Conservation (phyloP, 1,140 invertebrate genomes). For the Lordiphosa collinella region DNA sequence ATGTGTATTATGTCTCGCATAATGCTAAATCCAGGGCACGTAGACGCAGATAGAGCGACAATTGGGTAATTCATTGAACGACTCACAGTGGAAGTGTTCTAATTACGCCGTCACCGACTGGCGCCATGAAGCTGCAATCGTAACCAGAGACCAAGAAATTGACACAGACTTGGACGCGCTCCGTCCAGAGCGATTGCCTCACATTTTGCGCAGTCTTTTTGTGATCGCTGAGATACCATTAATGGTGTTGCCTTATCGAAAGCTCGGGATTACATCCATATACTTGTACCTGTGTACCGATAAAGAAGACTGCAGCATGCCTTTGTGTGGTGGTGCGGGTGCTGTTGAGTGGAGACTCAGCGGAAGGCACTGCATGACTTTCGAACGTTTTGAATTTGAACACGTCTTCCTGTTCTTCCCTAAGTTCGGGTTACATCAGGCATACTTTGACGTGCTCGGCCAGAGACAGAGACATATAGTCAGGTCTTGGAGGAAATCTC, state of each 20-base stretch:
- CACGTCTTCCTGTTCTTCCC: slow-evolving; percentile 69
- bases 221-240: too few relatives aligned
- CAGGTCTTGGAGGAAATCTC: too few relatives aligned
- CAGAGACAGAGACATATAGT: too few relatives aligned
- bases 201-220: neutral
- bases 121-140: slow-evolving; percentile 57
- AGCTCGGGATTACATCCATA: slow-evolving; percentile 38
- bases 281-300: slow-evolving; percentile 16
- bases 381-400: slow-evolving; percentile 53
- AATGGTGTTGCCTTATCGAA: slow-evolving; percentile 11
- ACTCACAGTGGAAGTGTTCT: slow-evolving; percentile 28
- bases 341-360: too few relatives aligned
- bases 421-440: slow-evolving; percentile 30
- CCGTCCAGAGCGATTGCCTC: slow-evolving; percentile 7
- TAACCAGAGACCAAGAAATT: slow-evolving; percentile 41
- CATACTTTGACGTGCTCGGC: neutral
- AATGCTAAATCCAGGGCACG: too few relatives aligned
- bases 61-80: slow-evolving; percentile 2
- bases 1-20: slow-evolving; percentile 34
- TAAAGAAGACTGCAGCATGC: slow-evolving; percentile 8
- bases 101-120: slow-evolving; percentile 45
- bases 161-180: slow-evolving; percentile 1
- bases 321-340: too few relatives aligned
- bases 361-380: neutral
- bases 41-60: slow-evolving; percentile 18